Percentiles rank a stretch among this genome's conserved stretches.
Conservation (phyloP, 2,888 invertebrate genomes). For the Tribolium freemani region DNA sequence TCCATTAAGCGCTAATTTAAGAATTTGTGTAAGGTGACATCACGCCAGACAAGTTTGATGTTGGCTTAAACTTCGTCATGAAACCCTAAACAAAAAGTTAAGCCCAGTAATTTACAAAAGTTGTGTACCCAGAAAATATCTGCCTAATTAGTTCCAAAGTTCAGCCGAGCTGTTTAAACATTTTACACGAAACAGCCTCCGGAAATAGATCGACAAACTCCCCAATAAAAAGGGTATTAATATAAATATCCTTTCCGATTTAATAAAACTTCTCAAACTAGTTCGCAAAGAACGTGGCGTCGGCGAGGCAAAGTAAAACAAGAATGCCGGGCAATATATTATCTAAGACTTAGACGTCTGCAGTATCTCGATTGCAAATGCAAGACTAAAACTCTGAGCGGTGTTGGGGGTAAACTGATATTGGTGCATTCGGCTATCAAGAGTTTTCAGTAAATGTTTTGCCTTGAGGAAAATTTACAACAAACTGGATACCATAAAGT, state of each 20-base stretch:
- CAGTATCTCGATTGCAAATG: constrained; percentile 31
- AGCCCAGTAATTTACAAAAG: constrained; percentile 11
- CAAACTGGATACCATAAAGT: neutral
- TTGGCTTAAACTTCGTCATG: constrained; percentile 21
- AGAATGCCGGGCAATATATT: constrained; percentile 36
- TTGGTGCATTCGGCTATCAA: constrained; percentile 31
- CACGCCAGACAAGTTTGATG: neutral
- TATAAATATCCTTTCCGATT: constrained; percentile 33
- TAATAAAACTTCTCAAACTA: constrained; percentile 38
- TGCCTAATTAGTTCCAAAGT: constrained; percentile 15
- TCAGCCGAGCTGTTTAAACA: constrained; percentile 21
- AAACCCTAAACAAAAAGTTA: constrained; percentile 21
- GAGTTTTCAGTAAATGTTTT: constrained; percentile 23
- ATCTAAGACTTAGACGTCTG: constrained; percentile 34
- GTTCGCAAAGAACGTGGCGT: constrained; percentile 31
- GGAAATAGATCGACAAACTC: constrained; percentile 29
- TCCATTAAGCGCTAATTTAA: constrained; percentile 2
- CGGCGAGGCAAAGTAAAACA: constrained; percentile 14
- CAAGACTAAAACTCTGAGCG: constrained; percentile 12
- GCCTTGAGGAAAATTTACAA: constrained; percentile 5
- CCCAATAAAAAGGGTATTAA: constrained; percentile 26
- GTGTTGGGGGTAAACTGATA: constrained; percentile 6
- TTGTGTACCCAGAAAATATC: constrained; percentile 21
- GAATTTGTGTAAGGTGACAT: constrained; percentile 1
- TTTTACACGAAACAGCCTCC: constrained; percentile 1